These are phyloP conservation scores for Coregonus ussuriensis DNA, from an alignment of 2,797 vertebrate species.

Conservation along the genomic window DNA sequence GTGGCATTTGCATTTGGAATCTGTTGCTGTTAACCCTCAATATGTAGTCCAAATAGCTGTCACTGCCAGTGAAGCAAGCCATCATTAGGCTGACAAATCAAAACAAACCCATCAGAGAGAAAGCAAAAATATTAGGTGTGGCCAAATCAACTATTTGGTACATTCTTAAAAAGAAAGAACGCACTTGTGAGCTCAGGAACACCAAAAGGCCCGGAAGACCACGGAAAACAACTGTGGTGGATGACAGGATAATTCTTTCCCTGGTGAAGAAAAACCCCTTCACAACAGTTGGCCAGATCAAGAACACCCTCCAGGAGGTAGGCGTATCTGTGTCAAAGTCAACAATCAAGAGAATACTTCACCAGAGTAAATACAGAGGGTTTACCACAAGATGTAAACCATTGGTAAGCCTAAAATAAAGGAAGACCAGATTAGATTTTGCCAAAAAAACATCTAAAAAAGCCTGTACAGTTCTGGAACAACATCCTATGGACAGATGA, in stretches of 20 bases:
- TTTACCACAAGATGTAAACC: too few species aligned
- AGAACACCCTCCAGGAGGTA: neutral
- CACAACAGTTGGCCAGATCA: constrained; percentile 30
- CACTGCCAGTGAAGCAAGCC: constrained; percentile 35
- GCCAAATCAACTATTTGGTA: constrained; percentile 35
- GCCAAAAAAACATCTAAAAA: too few species aligned
- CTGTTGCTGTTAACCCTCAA: constrained; percentile 25
- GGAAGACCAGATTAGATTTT: too few species aligned
- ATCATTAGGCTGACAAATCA: constrained; percentile 31
- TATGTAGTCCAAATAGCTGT: constrained; percentile 30
- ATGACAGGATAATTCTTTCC: constrained; percentile 35
- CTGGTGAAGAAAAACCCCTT: constrained; percentile 34
- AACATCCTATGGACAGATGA: too few species aligned
- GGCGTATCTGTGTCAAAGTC: too few species aligned
- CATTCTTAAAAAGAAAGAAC: constrained; percentile 22
- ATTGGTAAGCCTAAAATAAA: too few species aligned
- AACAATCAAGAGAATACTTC: too few species aligned
- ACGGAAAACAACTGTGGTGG: constrained; percentile 42
- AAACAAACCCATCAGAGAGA: constrained; percentile 38
- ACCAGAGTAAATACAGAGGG: too few species aligned
- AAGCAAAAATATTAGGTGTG: constrained; percentile 21
- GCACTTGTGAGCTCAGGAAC: constrained; percentile 29
- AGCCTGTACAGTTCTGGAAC: too few species aligned
- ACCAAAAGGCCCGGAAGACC: constrained; percentile 39
- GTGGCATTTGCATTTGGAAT: constrained; percentile 9